These are phyloP conservation scores for Lichenostomus cassidix DNA, from an alignment of 2,113 vertebrate genomes.

Conservation along the genomic window DNA sequence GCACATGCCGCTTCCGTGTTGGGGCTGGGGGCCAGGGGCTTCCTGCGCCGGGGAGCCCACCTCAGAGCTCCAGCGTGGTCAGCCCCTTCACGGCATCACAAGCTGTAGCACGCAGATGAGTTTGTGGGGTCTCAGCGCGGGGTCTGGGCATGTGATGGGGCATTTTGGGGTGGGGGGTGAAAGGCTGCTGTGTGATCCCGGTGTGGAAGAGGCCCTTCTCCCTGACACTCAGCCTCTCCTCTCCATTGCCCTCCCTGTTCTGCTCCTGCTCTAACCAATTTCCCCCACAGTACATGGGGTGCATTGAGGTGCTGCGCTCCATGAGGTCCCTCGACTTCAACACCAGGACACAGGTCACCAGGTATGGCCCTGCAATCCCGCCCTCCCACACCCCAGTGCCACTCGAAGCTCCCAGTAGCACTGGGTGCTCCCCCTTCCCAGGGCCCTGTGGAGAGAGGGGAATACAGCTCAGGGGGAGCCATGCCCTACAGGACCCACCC, in stretches of 20 bases:
- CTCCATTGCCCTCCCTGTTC: neutral
- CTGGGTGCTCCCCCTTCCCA: neutral
- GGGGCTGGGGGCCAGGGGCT: neutral
- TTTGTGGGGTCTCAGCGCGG: fast-evolving
- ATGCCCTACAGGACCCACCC: neutral
- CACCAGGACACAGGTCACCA: conserved; percentile 94
- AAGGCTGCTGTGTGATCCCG: neutral
- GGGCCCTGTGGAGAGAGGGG: neutral
- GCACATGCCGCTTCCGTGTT: neutral
- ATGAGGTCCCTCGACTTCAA: conserved; percentile 97
- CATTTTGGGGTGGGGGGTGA: fast-evolving
- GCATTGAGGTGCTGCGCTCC: conserved; percentile 93
- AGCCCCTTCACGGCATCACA: neutral
- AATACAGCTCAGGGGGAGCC: neutral
- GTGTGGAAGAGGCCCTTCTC: neutral
- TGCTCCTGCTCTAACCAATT: neutral
- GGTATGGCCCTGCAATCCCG: conserved; percentile 64
- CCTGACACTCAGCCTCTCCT: neutral
- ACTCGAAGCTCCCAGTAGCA: fast-evolving
- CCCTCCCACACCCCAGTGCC: fast-evolving
- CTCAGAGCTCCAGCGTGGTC: neutral
- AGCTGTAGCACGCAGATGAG: neutral
- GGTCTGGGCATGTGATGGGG: neutral
- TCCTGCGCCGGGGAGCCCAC: neutral
- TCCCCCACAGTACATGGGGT: conserved; percentile 89